These are phyloP conservation scores for Noctua fimbriata DNA, from an alignment of 2,888 invertebrate genomes.

Conservation along the genomic window DNA sequence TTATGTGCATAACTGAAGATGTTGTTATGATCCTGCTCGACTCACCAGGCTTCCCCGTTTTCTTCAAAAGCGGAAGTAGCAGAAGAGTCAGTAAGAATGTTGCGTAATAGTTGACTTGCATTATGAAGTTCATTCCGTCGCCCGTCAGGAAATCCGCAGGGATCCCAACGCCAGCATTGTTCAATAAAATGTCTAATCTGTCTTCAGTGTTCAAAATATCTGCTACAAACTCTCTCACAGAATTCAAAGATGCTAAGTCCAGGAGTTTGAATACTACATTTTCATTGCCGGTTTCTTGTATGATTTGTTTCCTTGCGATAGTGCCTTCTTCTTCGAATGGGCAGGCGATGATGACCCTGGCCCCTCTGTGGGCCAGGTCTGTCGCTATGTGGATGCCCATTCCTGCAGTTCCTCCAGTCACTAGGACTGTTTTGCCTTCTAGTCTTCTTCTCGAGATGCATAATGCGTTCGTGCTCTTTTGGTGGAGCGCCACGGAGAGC, in stretches of 20 bases:
- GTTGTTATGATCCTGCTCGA: conserved; percentile 82
- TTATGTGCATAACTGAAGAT: conserved; percentile 86
- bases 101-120: conserved; percentile 98
- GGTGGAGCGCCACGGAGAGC: conserved; percentile 44
- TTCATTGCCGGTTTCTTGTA: conserved; percentile 90
- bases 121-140: conserved; percentile 95
- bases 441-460: conserved; percentile 61
- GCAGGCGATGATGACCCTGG: conserved; percentile 80
- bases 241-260: conserved; percentile 93
- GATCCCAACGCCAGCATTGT: conserved; percentile 95
- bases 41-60: conserved; percentile 76
- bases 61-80: conserved; percentile 72
- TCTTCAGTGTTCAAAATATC: conserved; percentile 92
- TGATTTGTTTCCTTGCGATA: conserved; percentile 89
- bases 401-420: conserved; percentile 82
- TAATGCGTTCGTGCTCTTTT: conserved; percentile 68
- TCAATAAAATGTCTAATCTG: conserved; percentile 94
- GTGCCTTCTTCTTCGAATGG: conserved; percentile 78
- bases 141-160: conserved; percentile 87
- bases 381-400: conserved; percentile 79
- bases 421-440: conserved; percentile 65
- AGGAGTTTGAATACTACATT: conserved; percentile 92
- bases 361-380: conserved; percentile 80
- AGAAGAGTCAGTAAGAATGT: conserved; percentile 92
- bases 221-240: conserved; percentile 94